Evolutionary conservation across 2,888 invertebrate species (phyloP), one percentile per base, ranked within the genome.

Genomic region (Hesperia comma): DNA sequence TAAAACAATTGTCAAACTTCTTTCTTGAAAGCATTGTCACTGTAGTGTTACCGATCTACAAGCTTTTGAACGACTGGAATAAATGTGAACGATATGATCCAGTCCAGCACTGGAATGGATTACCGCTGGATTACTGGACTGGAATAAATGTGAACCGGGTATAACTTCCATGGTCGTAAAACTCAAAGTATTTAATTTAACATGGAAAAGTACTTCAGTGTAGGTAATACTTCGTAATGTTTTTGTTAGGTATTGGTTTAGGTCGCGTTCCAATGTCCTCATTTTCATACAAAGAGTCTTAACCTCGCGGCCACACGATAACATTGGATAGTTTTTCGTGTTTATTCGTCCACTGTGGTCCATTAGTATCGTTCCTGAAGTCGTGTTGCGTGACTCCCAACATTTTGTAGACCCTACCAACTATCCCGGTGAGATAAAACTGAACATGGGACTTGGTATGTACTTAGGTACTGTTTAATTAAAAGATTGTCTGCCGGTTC

Each of bases 341-440:
- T 49, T 63, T 57, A 17, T 56, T 12, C 37, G 10, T 21, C 63
- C 40, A 57, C 56, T 49, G 63, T 63, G 71, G 64, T 73, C 73
- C 72, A 76, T 75, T 77, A 75, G 69, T 70, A 68, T 68, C 63
- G 71, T 68, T 69, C 71, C 40, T 56, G 15, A 26, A 57, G 58
- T 64, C 69, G 72, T 73, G 70, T 90, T 81, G 91, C 90, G 91
- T 91, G 91, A 91, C 89, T 87, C 75, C 74, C 78, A 82, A 82
- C 88, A 89, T 91, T 76, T 90, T 87, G 88, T 89, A 82, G 80
- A 69, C 72, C 71, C 71, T 61, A 71, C 72, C 77, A 79, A 79
- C 66, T 79, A 81, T 77, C 73, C 76, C 74, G 67, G 71, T 60
- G 69, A 85, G 88, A 88, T 88, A 87, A 80, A 77, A 71, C 73